These are phyloP conservation scores for Bos javanicus DNA, from an alignment of 2,113 vertebrate genomes.

Conservation along the genomic window DNA sequence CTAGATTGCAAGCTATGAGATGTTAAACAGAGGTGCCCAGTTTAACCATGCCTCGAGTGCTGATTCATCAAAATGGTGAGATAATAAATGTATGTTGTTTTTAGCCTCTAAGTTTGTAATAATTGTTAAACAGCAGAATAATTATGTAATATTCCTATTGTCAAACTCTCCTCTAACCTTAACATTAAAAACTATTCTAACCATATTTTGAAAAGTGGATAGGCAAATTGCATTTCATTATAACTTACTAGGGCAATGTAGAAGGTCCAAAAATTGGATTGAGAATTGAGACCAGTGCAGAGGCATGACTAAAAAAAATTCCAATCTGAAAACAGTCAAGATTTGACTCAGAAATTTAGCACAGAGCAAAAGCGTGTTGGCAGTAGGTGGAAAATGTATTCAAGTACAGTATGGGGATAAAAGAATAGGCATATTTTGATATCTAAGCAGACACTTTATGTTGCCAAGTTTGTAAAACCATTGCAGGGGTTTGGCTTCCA, in stretches of 20 bases:
- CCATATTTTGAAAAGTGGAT: background rate
- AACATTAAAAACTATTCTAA: background rate
- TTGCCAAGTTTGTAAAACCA: background rate
- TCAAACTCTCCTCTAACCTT: background rate
- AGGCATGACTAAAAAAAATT: background rate
- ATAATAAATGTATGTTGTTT: background rate
- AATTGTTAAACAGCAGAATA: background rate
- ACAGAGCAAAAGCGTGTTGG: background rate
- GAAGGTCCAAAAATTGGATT: background rate
- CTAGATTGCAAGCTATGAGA: background rate
- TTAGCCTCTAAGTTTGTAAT: background rate
- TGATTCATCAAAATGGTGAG: background rate
- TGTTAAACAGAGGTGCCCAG: background rate
- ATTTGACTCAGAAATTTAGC: background rate
- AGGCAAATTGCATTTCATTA: background rate
- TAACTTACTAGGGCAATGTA: background rate
- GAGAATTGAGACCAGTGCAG: background rate
- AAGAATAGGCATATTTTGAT: background rate
- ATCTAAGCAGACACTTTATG: background rate
- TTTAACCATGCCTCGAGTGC: background rate
- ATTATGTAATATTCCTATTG: background rate
- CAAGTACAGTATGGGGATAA: background rate
- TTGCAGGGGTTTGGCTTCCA: background rate
- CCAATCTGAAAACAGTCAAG: background rate
- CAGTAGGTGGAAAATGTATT: background rate